Conservation (phyloP, 2,888 invertebrate species). For the Phyllotreta cruciferae region DNA sequence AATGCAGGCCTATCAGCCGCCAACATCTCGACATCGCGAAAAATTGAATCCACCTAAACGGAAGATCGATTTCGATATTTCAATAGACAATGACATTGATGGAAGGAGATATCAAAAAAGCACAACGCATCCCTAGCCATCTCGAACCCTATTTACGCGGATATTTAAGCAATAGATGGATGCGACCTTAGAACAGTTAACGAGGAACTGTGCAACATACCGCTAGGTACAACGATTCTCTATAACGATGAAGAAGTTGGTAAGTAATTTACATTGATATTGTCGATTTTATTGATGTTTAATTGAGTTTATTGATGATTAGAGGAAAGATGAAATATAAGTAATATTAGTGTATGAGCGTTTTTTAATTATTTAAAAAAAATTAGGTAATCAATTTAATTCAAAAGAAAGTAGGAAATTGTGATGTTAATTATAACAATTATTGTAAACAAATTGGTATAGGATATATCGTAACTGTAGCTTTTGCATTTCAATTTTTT, state of each 20-base stretch:
- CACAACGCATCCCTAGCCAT: constrained; percentile 8
- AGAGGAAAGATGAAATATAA: no score
- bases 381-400: no score
- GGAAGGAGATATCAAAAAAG: constrained; percentile 7
- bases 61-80: constrained; percentile 17
- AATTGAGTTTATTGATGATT: no score
- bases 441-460: no score
- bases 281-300: no score
- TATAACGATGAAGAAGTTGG: constrained; percentile 5
- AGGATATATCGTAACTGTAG: no score
- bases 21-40: neutral
- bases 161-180: constrained; percentile 11
- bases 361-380: no score
- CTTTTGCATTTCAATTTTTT: no score
- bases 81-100: constrained; percentile 27
- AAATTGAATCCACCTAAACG: constrained; percentile 13
- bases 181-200: neutral
- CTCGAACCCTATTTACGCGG: neutral
- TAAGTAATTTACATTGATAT: neutral
- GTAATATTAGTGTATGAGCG: no score
- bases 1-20: constrained; percentile 2
- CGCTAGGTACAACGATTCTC: neutral
- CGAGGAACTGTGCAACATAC: neutral
- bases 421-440: no score
- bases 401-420: no score